Evolutionary conservation across 2,113 vertebrate genomes (phyloP).

Genomic region (Rhegmatorhina hoffmannsi): DNA sequence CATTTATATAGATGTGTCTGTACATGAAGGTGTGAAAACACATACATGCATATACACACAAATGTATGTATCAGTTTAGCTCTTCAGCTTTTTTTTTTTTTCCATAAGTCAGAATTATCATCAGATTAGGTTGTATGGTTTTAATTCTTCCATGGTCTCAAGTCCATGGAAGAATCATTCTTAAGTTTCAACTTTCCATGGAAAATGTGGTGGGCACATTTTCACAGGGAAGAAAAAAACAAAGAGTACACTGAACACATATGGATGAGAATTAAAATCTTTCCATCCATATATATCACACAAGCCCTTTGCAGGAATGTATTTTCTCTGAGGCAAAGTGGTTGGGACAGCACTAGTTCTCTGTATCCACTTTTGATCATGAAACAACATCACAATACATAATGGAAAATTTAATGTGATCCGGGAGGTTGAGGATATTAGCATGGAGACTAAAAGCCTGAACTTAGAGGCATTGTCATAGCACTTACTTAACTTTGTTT

Average conservation of each 20-base stretch:
- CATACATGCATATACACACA: background rate
- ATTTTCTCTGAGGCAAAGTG: background rate
- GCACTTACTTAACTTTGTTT: background rate
- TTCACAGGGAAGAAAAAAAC: background rate
- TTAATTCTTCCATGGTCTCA: background rate
- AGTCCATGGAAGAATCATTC: background rate
- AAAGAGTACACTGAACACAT: background rate
- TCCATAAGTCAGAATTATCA: background rate
- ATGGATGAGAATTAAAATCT: background rate
- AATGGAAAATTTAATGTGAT: background rate
- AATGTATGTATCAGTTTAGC: background rate
- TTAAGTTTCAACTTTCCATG: background rate
- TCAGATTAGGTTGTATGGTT: background rate
- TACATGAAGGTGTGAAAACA: background rate
- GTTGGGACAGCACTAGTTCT: background rate
- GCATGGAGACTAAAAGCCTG: background rate
- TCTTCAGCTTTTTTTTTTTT: background rate
- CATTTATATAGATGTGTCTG: background rate
- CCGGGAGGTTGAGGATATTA: background rate
- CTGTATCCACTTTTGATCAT: background rate
- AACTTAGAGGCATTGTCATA: background rate
- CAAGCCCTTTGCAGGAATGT: background rate
- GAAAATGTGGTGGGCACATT: background rate
- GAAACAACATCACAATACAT: background rate
- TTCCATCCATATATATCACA: background rate